Percentiles rank a stretch among this genome's conserved stretches.
phyloP scores from a whole-genome alignment of 2,888 invertebrate species.

The Plutella xylostella region DNA sequence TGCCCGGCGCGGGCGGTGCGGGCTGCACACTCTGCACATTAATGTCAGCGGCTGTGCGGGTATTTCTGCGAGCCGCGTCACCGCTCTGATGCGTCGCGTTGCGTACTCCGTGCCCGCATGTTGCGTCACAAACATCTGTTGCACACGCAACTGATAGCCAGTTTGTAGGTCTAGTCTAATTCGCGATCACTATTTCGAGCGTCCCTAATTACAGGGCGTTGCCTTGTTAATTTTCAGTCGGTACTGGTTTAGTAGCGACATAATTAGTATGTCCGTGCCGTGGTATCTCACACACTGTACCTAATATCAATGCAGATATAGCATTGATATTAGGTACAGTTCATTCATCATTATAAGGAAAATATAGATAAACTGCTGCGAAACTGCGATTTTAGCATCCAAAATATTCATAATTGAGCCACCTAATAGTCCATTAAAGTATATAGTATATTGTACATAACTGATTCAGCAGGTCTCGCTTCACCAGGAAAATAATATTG shows the following conservation, averaged over 20 bases:
- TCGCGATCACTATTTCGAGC: constrained; percentile 2
- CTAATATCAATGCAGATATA: too few relatives aligned
- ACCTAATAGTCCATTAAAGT: too few relatives aligned
- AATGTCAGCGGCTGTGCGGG: constrained; percentile 29
- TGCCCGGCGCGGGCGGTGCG: background rate
- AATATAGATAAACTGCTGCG: too few relatives aligned
- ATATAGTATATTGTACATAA: too few relatives aligned
- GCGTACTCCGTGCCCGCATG: constrained; percentile 2
- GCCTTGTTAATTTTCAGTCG: background rate
- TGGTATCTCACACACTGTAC: too few relatives aligned
- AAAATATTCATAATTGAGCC: too few relatives aligned
- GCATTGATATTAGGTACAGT: too few relatives aligned
- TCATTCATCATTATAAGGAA: too few relatives aligned
- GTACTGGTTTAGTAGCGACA: background rate
- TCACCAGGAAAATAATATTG: too few relatives aligned
- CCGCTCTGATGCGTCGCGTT: constrained; percentile 15
- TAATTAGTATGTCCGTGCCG: too few relatives aligned
- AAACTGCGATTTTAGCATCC: too few relatives aligned
- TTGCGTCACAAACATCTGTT: constrained; percentile 7
- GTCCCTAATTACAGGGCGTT: background rate
- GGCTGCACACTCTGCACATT: constrained; percentile 13
- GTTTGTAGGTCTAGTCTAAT: constrained; percentile 5
- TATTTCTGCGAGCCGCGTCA: constrained; percentile 47
- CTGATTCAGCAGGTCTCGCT: too few relatives aligned
- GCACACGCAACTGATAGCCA: background rate